Conservation (phyloP, 2,888 invertebrate genomes). For the Dolichomitus sp. region DNA sequence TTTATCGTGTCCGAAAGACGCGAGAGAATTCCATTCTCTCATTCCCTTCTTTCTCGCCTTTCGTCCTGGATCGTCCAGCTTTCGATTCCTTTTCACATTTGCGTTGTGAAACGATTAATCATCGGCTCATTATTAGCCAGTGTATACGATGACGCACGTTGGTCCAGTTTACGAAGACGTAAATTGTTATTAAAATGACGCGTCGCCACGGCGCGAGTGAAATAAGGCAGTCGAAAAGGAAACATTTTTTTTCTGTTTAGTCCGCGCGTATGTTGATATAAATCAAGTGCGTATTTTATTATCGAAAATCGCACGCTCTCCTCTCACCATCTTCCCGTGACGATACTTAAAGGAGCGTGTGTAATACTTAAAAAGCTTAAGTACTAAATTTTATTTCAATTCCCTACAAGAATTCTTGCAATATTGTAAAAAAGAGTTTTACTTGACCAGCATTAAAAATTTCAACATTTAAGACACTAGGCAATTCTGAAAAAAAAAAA, state of each 20-base stretch:
- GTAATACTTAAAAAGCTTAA: no score
- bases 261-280: background rate
- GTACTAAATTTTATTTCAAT: no score
- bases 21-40: constrained; percentile 18
- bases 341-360: no score
- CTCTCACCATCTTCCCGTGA: background rate
- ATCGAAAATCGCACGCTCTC: background rate
- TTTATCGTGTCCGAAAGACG: constrained; percentile 38
- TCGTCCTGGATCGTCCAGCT: background rate
- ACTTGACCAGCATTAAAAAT: no score
- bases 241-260: constrained; percentile 20
- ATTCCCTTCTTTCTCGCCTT: background rate
- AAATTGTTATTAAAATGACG: constrained; percentile 51
- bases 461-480: no score
- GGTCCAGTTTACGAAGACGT: constrained; percentile 47
- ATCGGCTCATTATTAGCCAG: constrained; percentile 55
- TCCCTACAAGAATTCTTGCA: no score
- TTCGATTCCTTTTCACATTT: constrained; percentile 17
- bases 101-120: constrained; percentile 56
- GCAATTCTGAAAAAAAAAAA: no score
- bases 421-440: no score
- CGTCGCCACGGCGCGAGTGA: background rate
- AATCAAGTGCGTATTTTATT: constrained; percentile 36
- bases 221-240: constrained; percentile 11
- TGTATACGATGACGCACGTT: constrained; percentile 38